Base-by-base conservation (phyloP, 2,797 vertebrate species). In the Parambassis ranga region DNA sequence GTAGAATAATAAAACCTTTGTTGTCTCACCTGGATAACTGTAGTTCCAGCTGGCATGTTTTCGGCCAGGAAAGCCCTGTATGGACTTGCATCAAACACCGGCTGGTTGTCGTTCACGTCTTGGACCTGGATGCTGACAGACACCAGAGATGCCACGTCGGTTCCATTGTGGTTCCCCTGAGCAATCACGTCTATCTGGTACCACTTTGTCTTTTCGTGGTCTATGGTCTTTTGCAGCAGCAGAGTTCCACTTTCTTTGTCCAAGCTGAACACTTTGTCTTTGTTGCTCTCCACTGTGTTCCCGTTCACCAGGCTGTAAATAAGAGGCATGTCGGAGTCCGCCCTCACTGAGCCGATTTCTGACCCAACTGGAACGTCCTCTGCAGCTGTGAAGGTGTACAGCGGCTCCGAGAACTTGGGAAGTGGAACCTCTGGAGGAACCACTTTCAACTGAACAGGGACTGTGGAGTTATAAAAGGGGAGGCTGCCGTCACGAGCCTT, bases 291-390 rank as follows among this genome's bases (percentile, higher is more conserved):
- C 7, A 95, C 85, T 1, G 96, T 98, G 78, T 96, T 95, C 33
- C 98, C 98, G 13, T 97, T 92, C 23, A 99, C 96, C 52, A 99
- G 87, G 73, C 97, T 99, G 60, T 99, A 99, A 64, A 99, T 97
- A 10, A 99, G 81, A 0, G 98, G 97, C 63, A 93, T 93, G 30
- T 95, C 92, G 0, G 95, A 93, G 74, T 95, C 89, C 4, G 96
- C 96, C 79, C 87, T 94, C 28, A 99, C 94, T 10, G 91, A 91
- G 1, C 98, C 98, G 18, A 99, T 92, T 85, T 98, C 97, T 1
- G 95, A 94, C 2, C 98, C 97, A 2, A 95, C 79, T 4, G 95
- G 94, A 44, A 94, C 87, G 72, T 99, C 96, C 66, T 99, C 98
- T 1, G 94, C 90, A 6, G 95, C 95, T 2, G 96, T 96, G 81